phyloP scores from a whole-genome alignment of 2,113 vertebrate genomes.

The Halcyon malimbica region DNA sequence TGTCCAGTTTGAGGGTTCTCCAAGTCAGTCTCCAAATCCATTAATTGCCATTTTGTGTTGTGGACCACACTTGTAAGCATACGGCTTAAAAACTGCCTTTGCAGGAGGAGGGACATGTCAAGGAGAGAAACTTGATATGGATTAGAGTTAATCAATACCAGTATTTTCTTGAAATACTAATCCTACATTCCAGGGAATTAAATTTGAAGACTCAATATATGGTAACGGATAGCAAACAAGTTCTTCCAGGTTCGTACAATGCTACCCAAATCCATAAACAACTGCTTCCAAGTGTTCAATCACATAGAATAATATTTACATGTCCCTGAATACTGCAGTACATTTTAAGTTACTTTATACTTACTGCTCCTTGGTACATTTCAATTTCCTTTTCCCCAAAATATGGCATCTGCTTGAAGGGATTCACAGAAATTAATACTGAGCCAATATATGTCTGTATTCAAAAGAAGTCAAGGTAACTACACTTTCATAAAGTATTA shows the following conservation, averaged over 20 bases:
- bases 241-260: neutral
- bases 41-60: neutral
- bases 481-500: neutral
- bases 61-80: neutral
- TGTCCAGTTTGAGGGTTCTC: neutral
- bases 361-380: conserved; percentile 98
- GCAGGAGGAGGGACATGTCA: neutral
- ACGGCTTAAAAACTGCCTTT: neutral
- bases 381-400: conserved; percentile 98
- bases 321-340: neutral
- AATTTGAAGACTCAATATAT: neutral
- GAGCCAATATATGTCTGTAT: conserved; percentile 96
- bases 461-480: conserved; percentile 79
- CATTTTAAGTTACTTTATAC: conserved; percentile 68
- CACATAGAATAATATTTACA: neutral
- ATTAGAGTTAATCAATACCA: neutral
- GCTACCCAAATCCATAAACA: neutral
- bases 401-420: conserved; percentile 99
- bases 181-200: neutral
- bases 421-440: conserved; percentile 96
- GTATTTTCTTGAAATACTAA: neutral
- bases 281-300: neutral
- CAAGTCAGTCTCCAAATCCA: neutral
- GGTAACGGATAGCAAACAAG: neutral
- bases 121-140: neutral